A percentile compares a stretch with the other conserved stretches of the same genome.
Conservation (phyloP, 1,140 invertebrate genomes). For the Solen grandis region DNA sequence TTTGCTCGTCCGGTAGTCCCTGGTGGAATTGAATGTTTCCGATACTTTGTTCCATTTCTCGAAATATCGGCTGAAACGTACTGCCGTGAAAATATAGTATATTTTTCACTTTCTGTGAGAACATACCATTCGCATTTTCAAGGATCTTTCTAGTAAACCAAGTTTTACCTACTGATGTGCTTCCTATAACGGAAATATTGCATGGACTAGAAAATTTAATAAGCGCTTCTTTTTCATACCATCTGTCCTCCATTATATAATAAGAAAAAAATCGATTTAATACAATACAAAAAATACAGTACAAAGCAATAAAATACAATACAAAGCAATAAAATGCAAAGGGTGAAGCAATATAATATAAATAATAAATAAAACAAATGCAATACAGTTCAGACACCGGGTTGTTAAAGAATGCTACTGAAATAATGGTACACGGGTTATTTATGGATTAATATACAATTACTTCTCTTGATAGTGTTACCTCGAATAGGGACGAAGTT, state of each 20-base stretch:
- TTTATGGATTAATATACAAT: background rate
- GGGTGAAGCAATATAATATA: background rate
- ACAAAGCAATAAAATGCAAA: background rate
- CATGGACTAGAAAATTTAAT: background rate
- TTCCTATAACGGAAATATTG: background rate
- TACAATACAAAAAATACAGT: background rate
- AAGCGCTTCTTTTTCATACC: background rate
- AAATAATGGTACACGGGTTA: background rate
- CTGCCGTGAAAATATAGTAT: slow-evolving; percentile 2
- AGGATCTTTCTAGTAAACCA: background rate
- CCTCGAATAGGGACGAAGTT: background rate
- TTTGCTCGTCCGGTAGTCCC: slow-evolving; percentile 17
- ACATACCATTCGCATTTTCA: background rate
- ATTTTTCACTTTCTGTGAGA: too few relatives aligned
- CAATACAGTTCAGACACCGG: too few relatives aligned
- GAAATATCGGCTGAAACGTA: background rate
- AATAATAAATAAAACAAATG: too few relatives aligned
- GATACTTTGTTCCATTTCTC: slow-evolving; percentile 1
- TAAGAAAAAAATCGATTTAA: slow-evolving; percentile 1
- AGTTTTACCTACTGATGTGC: background rate
- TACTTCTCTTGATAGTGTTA: slow-evolving; percentile 12
- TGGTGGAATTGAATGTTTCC: slow-evolving; percentile 18
- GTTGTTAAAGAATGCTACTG: too few relatives aligned
- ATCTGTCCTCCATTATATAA: background rate
- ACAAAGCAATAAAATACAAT: background rate